These are phyloP conservation scores for Chelonoidis abingdonii DNA, from an alignment of 2,113 vertebrate genomes.

Conservation along the genomic window DNA sequence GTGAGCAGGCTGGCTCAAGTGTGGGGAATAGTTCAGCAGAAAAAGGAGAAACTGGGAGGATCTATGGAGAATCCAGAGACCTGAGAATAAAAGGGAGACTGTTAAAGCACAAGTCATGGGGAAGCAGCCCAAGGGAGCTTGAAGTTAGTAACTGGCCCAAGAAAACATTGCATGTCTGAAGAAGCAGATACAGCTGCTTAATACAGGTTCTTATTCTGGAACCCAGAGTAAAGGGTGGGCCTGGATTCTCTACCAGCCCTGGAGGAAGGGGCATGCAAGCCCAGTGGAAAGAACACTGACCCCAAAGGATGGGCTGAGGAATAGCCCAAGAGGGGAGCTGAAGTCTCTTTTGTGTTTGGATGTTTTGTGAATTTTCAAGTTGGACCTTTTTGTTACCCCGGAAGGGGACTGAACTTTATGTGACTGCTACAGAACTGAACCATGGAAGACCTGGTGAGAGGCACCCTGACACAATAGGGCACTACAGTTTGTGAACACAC, in stretches of 20 bases:
- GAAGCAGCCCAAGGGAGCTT: background rate
- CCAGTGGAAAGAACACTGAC: background rate
- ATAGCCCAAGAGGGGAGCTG: background rate
- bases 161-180: background rate
- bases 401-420: background rate
- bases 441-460: background rate
- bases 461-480: background rate
- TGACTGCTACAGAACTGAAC: background rate
- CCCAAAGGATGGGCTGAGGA: background rate
- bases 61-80: background rate
- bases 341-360: background rate
- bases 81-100: background rate
- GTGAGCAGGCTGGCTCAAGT: background rate
- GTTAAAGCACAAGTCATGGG: background rate
- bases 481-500: background rate
- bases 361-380: background rate
- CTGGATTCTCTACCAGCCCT: background rate
- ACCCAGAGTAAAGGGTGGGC: no score
- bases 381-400: background rate
- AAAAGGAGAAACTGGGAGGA: background rate
- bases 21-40: background rate
- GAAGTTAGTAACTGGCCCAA: background rate
- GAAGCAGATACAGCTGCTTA: background rate
- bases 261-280: background rate
- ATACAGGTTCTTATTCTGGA: background rate